A percentile compares a stretch with the other conserved stretches of the same genome.
Conservation (phyloP, 2,797 vertebrate genomes). For the Rhinoraja longicauda region DNA sequence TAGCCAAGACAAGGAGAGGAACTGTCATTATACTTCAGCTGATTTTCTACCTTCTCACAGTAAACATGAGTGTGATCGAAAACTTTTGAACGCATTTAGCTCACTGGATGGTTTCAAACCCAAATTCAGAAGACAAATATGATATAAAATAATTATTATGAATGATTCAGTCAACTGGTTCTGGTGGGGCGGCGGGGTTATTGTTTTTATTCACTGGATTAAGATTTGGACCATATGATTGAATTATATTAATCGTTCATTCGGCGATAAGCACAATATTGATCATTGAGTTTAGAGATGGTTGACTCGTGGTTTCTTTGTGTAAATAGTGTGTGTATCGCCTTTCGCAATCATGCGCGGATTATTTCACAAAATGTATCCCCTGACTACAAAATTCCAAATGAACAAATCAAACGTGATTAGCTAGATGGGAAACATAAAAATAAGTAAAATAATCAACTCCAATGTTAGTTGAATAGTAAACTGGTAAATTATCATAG, state of each 20-base stretch:
- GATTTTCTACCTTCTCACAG: background rate
- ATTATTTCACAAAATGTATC: background rate
- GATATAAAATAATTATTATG: background rate
- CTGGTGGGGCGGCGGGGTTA: background rate
- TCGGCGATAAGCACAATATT: background rate
- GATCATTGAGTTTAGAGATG: background rate
- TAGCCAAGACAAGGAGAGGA: background rate
- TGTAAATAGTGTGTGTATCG: background rate
- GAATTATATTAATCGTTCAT: background rate
- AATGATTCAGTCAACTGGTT: background rate
- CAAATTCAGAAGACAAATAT: background rate
- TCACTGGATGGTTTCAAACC: conserved; percentile 4
- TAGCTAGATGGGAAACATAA: background rate
- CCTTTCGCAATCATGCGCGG: background rate
- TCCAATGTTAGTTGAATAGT: background rate
- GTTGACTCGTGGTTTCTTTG: background rate
- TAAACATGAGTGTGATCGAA: background rate
- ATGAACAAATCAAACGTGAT: background rate
- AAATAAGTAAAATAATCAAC: background rate
- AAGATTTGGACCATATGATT: background rate
- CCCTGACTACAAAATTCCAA: background rate
- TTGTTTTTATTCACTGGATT: background rate
- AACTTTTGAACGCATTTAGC: background rate
- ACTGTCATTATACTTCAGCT: background rate
- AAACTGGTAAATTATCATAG: background rate